Base-by-base conservation (phyloP, 2,888 invertebrate species). In the Scaptomyza caliginosa region DNA sequence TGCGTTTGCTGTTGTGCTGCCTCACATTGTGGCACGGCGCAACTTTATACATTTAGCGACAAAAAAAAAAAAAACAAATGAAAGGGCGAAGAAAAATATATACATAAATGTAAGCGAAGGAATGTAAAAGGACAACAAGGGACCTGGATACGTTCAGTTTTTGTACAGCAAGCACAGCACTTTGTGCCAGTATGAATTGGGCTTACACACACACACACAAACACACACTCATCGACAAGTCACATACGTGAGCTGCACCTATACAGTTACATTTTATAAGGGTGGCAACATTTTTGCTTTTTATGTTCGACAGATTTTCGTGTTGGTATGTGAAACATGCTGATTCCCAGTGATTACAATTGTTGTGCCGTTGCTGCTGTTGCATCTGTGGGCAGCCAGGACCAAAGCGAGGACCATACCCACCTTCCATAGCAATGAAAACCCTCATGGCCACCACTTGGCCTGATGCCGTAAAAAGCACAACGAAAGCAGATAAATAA, bases 281-380 rank as follows among this genome's bases (percentile, higher is more conserved):
- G 71, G 67, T 58, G 70, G 73, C 75, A 81, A 75, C 85, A 84
- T 81, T 81, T 81, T 81, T 81, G 76, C 69, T 79, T 81, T 79
- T 81, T 81, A 85, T 81, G 83, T 81, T 81, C 86, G 83, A 83
- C 83, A 83, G 83, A 83, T 83, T 83, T 86, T 86, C 84, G 78
- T 83, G 86, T 86, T 83, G 86, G 83, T 86, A 83, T 86, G 84
- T 83, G 83, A 86, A 83, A 83, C 83, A 83, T 84, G 83, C 83
- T 83, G 83, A 83, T 83, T 86, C 83, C 71, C 83, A 86, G 83
- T 86, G 83, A 83, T 83, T 83, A 83, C 83, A 86, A 83, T 78
- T 83, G 86, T 80, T 85, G 82, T 78, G 59, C 72, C 68, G 55
- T 42, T 52, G 45, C 54, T 32, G 54, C 50, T 23, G 39, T 10